These are phyloP conservation scores for Pseudomyrmex concolor DNA, from an alignment of 1,140 invertebrate genomes.

Conservation along the genomic window DNA sequence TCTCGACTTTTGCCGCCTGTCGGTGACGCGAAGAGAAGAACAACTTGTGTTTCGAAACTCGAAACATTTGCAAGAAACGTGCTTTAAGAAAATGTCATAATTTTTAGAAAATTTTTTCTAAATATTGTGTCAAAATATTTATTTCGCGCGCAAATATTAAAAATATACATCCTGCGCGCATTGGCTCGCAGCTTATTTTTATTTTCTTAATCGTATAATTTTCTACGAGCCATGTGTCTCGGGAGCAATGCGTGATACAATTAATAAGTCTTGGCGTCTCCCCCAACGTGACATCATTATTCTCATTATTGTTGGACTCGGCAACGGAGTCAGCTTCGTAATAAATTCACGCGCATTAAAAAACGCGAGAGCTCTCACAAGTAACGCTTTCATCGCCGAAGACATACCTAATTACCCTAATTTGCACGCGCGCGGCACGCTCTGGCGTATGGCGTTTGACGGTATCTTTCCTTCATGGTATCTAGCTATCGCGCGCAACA, in stretches of 20 bases:
- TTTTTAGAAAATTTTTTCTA: too few relatives aligned
- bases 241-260: background rate
- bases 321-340: background rate
- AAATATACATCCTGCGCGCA: too few relatives aligned
- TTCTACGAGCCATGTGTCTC: too few relatives aligned
- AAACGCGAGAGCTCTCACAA: background rate
- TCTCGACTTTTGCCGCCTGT: background rate
- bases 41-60: too few relatives aligned
- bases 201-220: too few relatives aligned
- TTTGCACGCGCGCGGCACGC: conserved; percentile 51
- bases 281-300: background rate
- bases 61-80: too few relatives aligned
- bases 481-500: conserved; percentile 27
- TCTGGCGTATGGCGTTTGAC: conserved; percentile 25
- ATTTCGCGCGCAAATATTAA: background rate
- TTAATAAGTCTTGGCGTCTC: background rate
- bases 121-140: too few relatives aligned
- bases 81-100: too few relatives aligned
- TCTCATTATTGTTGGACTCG: background rate
- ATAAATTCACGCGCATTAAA: background rate
- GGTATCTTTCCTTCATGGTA: background rate
- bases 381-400: background rate
- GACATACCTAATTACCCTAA: conserved; percentile 32
- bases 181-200: too few relatives aligned
- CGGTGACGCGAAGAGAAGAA: background rate